Evolutionary conservation across 92 coral and sea anemone species (phyloP), one percentile per base, ranked within the genome.

Genomic region (Umimayanthus chanpuru): DNA sequence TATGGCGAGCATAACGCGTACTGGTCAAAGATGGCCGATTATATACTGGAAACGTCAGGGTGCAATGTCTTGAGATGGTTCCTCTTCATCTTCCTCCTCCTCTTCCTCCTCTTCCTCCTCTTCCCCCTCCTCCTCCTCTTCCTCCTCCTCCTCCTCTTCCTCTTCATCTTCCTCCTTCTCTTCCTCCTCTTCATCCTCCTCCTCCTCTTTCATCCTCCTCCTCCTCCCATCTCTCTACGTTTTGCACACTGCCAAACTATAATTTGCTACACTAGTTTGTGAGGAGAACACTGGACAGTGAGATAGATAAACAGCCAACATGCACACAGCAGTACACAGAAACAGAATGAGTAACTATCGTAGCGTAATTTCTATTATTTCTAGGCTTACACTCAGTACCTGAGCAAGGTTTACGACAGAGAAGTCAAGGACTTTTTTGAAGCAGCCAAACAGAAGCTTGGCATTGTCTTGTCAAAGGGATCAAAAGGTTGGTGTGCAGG

Each of bases 371-470:
- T 1, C 25, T 47, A 40, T 82, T 38, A 39, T 80, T 61, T 84
- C 25, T 76, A 94, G 98, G 93, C 91, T 12, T 97, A 97, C 87
- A 91, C 95, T 30, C 94, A 89, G 65, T 97, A 93, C 18, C 91
- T 95, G 55, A 95, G 94, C 90, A 94, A 89, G 81, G 96, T 97
- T 43, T 97, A 97, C 74, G 99, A 97, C 82, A 94, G 90, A 80
- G 98, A 97, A 85, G 70, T 97, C n/a, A 94, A 82, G 43, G 99
- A 97, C 40, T 97, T 95, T 86, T 97, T 97, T 94, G 98, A 97
- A 88, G 94, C 94, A 40, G 94, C 97, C 2, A 97, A 92, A 76
- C 99, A 95, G 80, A 94, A 95, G 49, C 89, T 89, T 65, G 88
- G 90, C 28, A 73, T 94, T 18, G 79, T 88, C 49, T 73, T 93